A percentile compares a stretch with the other conserved stretches of the same genome.
These are phyloP conservation scores for Margarornis squamiger DNA, from an alignment of 2,797 vertebrate genomes.

Conservation along the genomic window DNA sequence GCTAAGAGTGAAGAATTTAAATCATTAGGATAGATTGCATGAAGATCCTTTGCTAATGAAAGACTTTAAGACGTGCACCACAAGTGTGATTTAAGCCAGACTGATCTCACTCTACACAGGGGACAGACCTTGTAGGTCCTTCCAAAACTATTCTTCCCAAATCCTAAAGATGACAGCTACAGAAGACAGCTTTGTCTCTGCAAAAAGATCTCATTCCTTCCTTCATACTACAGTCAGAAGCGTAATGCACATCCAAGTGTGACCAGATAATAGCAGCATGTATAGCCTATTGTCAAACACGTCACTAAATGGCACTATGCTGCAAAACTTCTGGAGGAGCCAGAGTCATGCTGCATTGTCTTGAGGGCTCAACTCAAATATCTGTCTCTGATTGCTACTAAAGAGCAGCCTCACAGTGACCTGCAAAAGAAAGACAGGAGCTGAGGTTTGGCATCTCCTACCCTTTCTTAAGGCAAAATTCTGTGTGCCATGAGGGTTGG, in stretches of 20 bases:
- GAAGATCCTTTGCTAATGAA: not conserved
- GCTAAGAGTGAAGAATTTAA: not conserved
- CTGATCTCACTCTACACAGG: not conserved
- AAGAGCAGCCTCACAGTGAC: not conserved
- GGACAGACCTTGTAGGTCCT: not conserved
- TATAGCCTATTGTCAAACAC: not conserved
- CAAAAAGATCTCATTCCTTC: not conserved
- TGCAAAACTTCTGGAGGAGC: not conserved
- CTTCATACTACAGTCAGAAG: not conserved
- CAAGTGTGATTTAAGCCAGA: not conserved
- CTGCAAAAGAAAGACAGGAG: not conserved
- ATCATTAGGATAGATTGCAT: not conserved
- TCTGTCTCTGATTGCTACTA: not conserved
- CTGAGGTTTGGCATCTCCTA: not conserved
- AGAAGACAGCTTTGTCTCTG: not conserved
- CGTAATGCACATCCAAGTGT: not conserved
- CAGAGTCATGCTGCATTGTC: not conserved
- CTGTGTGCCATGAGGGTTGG: not conserved
- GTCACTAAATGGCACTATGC: not conserved
- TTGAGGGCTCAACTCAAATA: not conserved
- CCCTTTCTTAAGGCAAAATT: not conserved
- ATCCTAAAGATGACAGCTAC: not conserved
- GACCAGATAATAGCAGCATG: not conserved
- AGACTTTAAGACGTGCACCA: not conserved
- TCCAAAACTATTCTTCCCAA: not conserved